A percentile compares a stretch with the other conserved stretches of the same genome.
Conservation (phyloP, 1,140 invertebrate genomes). For the Drosophila chauvacae region DNA sequence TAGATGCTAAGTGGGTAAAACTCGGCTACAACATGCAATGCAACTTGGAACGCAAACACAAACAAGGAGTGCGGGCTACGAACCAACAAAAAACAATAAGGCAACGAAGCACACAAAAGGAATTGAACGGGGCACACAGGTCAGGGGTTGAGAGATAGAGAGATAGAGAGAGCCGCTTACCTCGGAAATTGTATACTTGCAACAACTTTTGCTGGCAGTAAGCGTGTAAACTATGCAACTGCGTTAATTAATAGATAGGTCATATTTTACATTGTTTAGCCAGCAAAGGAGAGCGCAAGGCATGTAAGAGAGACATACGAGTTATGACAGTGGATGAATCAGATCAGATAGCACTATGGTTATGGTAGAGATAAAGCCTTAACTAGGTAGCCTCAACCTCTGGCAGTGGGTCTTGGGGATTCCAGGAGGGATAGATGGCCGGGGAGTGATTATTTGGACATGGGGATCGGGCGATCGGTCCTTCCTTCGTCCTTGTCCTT, state of each 20-base stretch:
- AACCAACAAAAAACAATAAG: conserved; percentile 19
- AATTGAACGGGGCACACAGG: conserved; percentile 35
- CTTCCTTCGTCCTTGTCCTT: conserved; percentile 3
- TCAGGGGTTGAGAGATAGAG: conserved; percentile 24
- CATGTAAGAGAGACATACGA: conserved; percentile 68
- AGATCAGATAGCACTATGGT: conserved; percentile 21
- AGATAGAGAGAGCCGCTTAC: conserved; percentile 69
- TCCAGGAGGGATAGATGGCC: conserved; percentile 13
- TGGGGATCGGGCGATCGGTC: conserved; percentile 3
- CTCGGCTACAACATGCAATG: conserved; percentile 39
- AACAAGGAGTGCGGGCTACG: conserved; percentile 10
- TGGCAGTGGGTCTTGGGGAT: conserved; percentile 4
- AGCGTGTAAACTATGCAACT: conserved; percentile 84
- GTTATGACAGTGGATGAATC: conserved; percentile 46
- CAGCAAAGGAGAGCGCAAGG: conserved; percentile 67
- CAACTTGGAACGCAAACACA: conserved; percentile 22
- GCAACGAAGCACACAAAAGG: conserved; percentile 32
- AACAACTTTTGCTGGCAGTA: conserved; percentile 83
- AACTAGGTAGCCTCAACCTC: conserved; percentile 44
- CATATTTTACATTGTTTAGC: conserved; percentile 59
- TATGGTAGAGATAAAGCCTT: conserved; percentile 29
- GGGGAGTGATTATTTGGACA: conserved; percentile 11
- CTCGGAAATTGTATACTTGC: conserved; percentile 84
- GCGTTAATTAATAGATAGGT: conserved; percentile 45
- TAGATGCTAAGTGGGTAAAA: conserved; percentile 17